Base-by-base conservation (phyloP, 2,888 invertebrate species). In the Erpobdella octoculata region DNA sequence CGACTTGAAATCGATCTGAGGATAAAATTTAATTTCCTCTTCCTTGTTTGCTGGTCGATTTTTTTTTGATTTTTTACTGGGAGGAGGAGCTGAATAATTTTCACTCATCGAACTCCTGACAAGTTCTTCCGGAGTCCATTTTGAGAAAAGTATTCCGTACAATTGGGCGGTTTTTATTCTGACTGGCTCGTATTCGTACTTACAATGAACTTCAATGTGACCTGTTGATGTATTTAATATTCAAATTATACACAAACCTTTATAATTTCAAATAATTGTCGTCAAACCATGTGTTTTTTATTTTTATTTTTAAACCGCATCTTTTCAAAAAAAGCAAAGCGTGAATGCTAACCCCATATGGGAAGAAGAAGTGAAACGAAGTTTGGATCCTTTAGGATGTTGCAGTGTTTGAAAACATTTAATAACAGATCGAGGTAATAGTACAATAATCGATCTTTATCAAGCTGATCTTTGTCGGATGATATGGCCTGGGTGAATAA, bases 161-260 rank as follows among this genome's bases (percentile, higher is more conserved):
- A 92, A 86, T 81, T 91, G 91, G 0, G 89, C 87, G 0, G 92
- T 87, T 72, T 88, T 87, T 62, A 91, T 84, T 71, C 93, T 87
- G 0, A 94, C 91, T 93, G 93, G 93, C 38, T 88, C 87, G 80
- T 94, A 93, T 18, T 91, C 90, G 81, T 94, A 89, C 0, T 87
- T 88, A 21, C 94, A 81, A 59, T 91, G 86, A 12, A 66, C 65
- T 72, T 78, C 75, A 4, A 80, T 77, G 75, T 78, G 76, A 28
- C 77, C 81, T 81, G 78, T 37, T 25, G 28, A 15, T 12, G 21
- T 70, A 41, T 41, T 15, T 59, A 12, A 59, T 12, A 25, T 59
- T 59, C 9, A 36, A 21, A n/a, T n/a, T 3, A 38, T 37, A 8
- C 9, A 15, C n/a, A 66, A 38, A 53, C 21, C 33, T 38, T 5